phyloP scores from a whole-genome alignment of 53 echinoderm and acorn worm genomes.

The Temnopleurus reevesii region DNA sequence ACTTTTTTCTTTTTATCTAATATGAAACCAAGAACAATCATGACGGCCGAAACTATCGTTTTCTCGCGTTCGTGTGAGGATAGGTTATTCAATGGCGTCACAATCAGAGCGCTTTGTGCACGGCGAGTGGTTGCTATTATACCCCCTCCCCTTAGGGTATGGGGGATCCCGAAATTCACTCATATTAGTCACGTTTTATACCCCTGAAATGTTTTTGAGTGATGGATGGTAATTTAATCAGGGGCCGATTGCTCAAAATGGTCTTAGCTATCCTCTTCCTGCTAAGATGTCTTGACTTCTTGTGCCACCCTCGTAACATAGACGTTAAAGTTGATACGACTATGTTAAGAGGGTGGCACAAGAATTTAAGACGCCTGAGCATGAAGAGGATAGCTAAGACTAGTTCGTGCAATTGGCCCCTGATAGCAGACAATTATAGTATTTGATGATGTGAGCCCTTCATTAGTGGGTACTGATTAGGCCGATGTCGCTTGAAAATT shows the following conservation, averaged over 20 bases:
- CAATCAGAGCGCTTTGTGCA: background rate
- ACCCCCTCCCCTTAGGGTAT: background rate
- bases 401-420: too few species aligned
- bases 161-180: background rate
- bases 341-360: too few species aligned
- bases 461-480: slow-evolving; percentile 19
- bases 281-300: too few species aligned
- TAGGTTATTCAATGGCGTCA: background rate
- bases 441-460: slow-evolving; percentile 27
- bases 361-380: too few species aligned
- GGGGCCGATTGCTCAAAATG: too few species aligned
- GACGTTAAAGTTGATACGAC: too few species aligned
- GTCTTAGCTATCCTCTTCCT: too few species aligned
- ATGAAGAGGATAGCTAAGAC: too few species aligned
- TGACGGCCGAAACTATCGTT: background rate
- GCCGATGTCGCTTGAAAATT: background rate
- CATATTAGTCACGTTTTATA: background rate
- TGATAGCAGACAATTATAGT: slow-evolving; percentile 23
- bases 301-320: too few species aligned
- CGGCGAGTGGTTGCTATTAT: background rate
- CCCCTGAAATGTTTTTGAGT: slow-evolving; percentile 5
- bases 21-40: background rate
- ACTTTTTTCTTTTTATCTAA: too few species aligned
- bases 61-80: background rate
- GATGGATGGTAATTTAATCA: background rate